Conservation (phyloP, 2,113 vertebrate genomes). For the Scolopax mira region DNA sequence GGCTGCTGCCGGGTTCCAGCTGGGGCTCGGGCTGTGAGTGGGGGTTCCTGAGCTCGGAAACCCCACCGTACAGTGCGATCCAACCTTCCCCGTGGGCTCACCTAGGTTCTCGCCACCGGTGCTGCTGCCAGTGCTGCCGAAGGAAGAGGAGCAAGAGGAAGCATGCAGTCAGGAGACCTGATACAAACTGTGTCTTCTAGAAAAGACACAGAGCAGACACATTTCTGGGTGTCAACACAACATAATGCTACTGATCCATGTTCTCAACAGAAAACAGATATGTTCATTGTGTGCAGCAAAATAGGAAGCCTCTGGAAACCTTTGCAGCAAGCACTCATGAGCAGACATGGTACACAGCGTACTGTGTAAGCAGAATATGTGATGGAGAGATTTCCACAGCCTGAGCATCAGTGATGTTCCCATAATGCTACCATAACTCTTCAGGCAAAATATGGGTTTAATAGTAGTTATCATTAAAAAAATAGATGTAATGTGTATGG, state of each 20-base stretch:
- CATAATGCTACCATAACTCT: accelerated
- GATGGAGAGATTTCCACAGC: not conserved
- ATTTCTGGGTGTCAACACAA: not conserved
- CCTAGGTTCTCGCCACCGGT: too few relatives aligned
- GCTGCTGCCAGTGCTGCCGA: too few relatives aligned
- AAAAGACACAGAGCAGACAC: not conserved
- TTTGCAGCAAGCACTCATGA: not conserved
- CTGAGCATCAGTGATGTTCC: not conserved
- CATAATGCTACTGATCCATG: not conserved
- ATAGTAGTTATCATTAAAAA: not conserved
- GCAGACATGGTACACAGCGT: not conserved
- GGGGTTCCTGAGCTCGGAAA: too few relatives aligned
- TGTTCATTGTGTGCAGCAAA: not conserved
- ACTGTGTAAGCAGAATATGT: accelerated
- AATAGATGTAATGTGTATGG: not conserved
- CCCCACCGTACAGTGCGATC: too few relatives aligned
- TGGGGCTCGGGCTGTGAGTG: too few relatives aligned
- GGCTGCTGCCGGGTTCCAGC: too few relatives aligned
- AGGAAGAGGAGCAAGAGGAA: too few relatives aligned
- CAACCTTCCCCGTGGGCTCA: too few relatives aligned
- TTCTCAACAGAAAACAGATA: not conserved
- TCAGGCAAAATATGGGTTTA: not conserved
- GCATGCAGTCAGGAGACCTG: too few relatives aligned
- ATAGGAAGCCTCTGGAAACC: not conserved
- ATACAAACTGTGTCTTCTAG: not conserved